phyloP scores from a whole-genome alignment of 2,113 vertebrate genomes.

The Saccopteryx leptura region DNA sequence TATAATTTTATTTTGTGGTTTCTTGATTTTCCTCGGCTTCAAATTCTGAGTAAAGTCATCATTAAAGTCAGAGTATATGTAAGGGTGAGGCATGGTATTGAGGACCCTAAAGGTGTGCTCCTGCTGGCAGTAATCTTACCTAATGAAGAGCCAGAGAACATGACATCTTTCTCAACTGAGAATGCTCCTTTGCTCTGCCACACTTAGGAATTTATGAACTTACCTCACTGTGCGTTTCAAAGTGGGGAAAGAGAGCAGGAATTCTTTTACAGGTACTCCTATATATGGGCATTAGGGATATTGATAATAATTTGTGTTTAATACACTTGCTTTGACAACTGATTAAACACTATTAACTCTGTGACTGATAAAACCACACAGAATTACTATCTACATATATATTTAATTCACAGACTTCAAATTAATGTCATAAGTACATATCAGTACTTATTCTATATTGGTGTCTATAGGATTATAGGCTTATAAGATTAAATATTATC shows the following conservation, averaged over 20 bases:
- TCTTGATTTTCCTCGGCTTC: constrained; percentile 21
- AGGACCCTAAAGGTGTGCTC: rapidly evolving
- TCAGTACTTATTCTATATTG: neutral
- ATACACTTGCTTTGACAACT: neutral
- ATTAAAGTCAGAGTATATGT: neutral
- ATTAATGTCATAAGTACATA: neutral
- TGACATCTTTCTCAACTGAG: neutral
- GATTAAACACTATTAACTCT: neutral
- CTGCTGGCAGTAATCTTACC: neutral
- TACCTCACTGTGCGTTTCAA: neutral
- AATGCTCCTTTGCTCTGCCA: neutral
- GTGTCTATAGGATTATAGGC: neutral
- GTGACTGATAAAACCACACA: neutral
- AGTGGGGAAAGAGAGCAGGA: neutral
- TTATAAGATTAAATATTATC: neutral
- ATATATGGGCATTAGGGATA: neutral
- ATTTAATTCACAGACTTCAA: constrained; percentile 1
- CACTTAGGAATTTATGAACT: neutral
- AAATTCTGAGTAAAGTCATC: neutral
- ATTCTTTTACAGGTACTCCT: neutral
- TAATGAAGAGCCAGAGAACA: neutral
- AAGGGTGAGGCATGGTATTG: neutral
- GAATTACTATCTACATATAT: neutral
- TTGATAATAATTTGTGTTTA: neutral
- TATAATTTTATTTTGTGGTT: neutral